Base-by-base conservation (phyloP, 2,113 vertebrate species). In the Cephalopholis sonnerati region DNA sequence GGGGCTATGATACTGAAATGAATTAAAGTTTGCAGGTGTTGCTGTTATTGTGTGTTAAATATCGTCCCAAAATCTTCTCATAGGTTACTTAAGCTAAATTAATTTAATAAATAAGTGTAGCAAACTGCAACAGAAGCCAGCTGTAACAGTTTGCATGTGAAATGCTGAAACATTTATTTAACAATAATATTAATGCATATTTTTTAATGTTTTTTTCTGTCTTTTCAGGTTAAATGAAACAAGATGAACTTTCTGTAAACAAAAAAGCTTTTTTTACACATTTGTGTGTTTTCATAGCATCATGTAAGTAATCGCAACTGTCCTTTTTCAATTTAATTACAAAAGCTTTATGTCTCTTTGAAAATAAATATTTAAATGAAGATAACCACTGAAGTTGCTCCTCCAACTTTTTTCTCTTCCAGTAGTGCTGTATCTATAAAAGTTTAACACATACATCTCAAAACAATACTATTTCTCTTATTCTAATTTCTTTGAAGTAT, bases 201-300 rank as follows among this genome's bases (percentile, higher is more conserved):
- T 57, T 69, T 69, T 39, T 29, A 62, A 12, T 46, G 54, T 74
- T 20, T 55, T 73, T 84, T 59, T 89, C 3, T 72, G 39, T 32
- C 10, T 22, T 93, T 92, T 87, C 93, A 95, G 94, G 76, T 96
- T 48, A 95, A 94, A 93, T 95, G 89, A 95, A 81, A 80, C 27
- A 55, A 71, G 36, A 24, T 53, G 44, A 76, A 74, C 48, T 25
- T 57, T 77, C 53, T 74, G 50, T 67, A 59, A 41, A 80, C 66
- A 24, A 70, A 74, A 53, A 32, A 18, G 1, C 20, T 1, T 41
- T 69, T 81, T 59, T 74, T 54, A 12, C 1, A 17, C 0, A 24
- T 27, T 75, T 62, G 68, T n/a, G n/a, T n/a, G n/a, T n/a, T n/a
- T n/a, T n/a, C n/a, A n/a, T n/a, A n/a, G n/a, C n/a, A n/a, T n/a